Evolutionary conservation across 2,888 invertebrate genomes (phyloP), one percentile per base, ranked within the genome.

Genomic region (Leptinotarsa rubiginosa): DNA sequence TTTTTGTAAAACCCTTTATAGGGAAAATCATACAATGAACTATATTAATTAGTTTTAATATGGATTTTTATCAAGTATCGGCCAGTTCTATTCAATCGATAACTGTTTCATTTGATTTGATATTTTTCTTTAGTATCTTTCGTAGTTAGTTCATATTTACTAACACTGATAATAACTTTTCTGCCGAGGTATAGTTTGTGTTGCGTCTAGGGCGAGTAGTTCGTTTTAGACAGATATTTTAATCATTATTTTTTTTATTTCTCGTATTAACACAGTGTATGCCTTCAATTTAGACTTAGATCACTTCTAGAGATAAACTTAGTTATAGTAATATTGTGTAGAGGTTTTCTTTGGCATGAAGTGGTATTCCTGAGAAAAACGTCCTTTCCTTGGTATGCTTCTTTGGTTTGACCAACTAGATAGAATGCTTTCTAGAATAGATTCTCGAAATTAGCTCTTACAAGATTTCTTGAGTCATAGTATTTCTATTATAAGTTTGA

Each of bases 151-250:
- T 69, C 65, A 70, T 59, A 68, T n/a, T 71, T 73, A 68, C 64
- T 54, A 67, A 65, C 69, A 69, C 64, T 65, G 52, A 74, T 22
- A 67, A 73, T 54, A 75, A 66, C 77, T 76, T 69, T 80, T 81
- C 41, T 84, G 86, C 86, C 86, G 87, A 87, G 86, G 87, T 86
- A 86, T 85, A 87, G 87, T 86, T 87, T 87, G 88, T 87, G 87
- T 86, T 84, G 85, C 82, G 83, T 79, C 78, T 81, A 84, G 77
- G 79, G 75, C 82, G 76, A 72, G 81, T 84, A 84, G 84, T 79
- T 78, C 78, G 79, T 79, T 81, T 80, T 80, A 80, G 80, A 78
- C 62, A 64, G 49, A 64, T 74, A 67, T 64, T 69, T 69, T 7
- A 31, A 31, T 31, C 0, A 31, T 31, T 31, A n/a, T 31, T 73